phyloP scores from a whole-genome alignment of 2,797 vertebrate genomes.

The Lutjanus campechanus region DNA sequence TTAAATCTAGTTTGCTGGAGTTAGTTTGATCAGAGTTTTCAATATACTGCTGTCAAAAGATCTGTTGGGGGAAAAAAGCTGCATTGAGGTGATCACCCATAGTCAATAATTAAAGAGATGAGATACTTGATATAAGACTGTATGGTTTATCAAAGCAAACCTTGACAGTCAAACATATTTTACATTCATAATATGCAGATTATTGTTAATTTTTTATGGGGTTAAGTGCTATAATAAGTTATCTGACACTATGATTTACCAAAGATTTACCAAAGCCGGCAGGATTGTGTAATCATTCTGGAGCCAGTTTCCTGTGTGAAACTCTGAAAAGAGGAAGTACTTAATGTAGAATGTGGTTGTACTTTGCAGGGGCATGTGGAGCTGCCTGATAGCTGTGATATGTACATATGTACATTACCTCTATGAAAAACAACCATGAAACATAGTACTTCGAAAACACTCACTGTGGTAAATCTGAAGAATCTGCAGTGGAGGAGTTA shows the following conservation, averaged over 20 bases:
- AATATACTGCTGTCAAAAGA: neutral
- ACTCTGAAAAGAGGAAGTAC: constrained; percentile 4
- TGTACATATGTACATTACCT: neutral
- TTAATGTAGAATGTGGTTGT: neutral
- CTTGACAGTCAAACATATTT: neutral
- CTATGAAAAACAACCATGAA: too few species aligned
- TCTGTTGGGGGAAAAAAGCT: neutral
- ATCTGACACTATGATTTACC: neutral
- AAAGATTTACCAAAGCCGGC: neutral
- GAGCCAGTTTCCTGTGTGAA: constrained; percentile 11
- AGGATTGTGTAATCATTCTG: neutral
- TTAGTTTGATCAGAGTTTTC: neutral
- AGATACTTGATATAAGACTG: neutral
- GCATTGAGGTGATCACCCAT: neutral
- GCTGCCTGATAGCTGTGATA: neutral
- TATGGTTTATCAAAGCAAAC: neutral
- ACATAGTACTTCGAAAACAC: neutral
- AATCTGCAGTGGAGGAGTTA: neutral
- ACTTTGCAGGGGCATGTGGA: neutral
- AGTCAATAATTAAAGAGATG: neutral
- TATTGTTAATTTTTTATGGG: neutral
- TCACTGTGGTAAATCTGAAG: neutral
- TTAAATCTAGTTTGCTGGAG: neutral
- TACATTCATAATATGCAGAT: too few species aligned
- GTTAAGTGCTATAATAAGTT: neutral